Conservation (phyloP, 2,113 vertebrate genomes). For the Nymphicus hollandicus region DNA sequence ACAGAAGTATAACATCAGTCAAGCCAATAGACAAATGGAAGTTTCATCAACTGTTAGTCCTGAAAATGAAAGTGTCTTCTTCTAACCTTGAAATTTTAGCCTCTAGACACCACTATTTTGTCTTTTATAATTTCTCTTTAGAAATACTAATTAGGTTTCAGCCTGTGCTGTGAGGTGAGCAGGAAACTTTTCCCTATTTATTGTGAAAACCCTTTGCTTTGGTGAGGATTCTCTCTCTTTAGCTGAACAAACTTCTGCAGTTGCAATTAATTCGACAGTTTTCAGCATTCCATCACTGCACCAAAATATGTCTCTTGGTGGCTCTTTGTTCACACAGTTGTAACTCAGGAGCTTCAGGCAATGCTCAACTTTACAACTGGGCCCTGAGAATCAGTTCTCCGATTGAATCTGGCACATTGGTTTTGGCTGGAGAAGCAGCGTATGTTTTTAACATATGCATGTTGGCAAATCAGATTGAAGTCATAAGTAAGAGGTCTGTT, state of each 20-base stretch:
- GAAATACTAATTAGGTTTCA: not conserved
- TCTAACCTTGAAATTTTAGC: not conserved
- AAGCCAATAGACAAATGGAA: not conserved
- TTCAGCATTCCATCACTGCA: not conserved
- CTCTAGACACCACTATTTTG: not conserved
- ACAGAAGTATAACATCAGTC: not conserved
- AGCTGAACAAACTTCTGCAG: not conserved
- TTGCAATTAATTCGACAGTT: not conserved
- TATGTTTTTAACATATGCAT: conserved; percentile 11
- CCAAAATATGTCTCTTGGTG: not conserved
- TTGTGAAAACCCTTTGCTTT: not conserved
- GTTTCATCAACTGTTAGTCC: not conserved
- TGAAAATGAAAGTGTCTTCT: not conserved
- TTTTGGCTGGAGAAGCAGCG: not conserved
- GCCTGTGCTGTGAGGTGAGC: not conserved
- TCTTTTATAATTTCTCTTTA: not conserved
- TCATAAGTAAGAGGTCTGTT: not conserved
- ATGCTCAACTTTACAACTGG: not conserved
- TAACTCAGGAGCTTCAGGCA: not conserved
- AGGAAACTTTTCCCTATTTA: not conserved
- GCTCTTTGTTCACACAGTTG: not conserved
- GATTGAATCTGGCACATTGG: conserved; percentile 33
- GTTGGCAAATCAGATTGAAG: conserved; percentile 19
- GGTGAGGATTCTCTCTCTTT: not conserved
- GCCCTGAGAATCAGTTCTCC: not conserved